Evolutionary conservation across 2,797 vertebrate species (phyloP).

Genomic region (Prionace glauca): DNA sequence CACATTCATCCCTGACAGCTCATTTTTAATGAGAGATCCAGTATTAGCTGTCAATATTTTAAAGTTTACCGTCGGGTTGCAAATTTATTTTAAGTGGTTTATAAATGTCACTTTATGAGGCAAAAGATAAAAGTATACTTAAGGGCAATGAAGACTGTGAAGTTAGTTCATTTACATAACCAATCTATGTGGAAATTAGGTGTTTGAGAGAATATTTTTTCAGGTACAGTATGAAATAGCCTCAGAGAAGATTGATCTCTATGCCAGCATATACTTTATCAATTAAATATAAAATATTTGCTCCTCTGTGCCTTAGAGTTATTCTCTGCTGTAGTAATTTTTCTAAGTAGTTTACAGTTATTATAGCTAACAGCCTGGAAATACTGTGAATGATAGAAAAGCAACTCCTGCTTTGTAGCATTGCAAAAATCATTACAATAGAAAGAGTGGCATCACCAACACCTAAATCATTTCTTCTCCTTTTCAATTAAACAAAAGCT

Average conservation of each 20-base stretch:
- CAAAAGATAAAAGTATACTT: constrained; percentile 34
- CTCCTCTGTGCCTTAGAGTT: constrained; percentile 20
- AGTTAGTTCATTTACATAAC: constrained; percentile 31
- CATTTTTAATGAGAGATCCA: constrained; percentile 30
- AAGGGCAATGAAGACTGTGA: constrained; percentile 16
- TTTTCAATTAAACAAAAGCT: too few species aligned
- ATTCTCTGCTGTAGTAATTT: constrained; percentile 32
- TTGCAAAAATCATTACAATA: neutral
- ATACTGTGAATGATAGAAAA: constrained; percentile 27
- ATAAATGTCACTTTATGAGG: constrained; percentile 34
- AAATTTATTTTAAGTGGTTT: constrained; percentile 35
- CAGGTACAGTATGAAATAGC: constrained; percentile 19
- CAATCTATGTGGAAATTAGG: constrained; percentile 36
- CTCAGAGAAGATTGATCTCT: constrained; percentile 33
- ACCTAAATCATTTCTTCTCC: neutral
- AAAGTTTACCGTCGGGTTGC: constrained; percentile 26
- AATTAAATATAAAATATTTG: constrained; percentile 35
- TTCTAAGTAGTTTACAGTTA: constrained; percentile 35
- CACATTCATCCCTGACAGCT: constrained; percentile 29
- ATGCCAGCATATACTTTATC: constrained; percentile 11
- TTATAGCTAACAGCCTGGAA: constrained; percentile 7
- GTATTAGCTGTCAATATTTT: constrained; percentile 29
- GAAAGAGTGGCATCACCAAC: neutral
- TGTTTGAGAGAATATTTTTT: constrained; percentile 29
- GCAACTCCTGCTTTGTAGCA: neutral